Percentiles rank a stretch among this genome's conserved stretches.
These are phyloP conservation scores for Galerucella pusilla DNA, from an alignment of 2,888 invertebrate species.

Conservation along the genomic window DNA sequence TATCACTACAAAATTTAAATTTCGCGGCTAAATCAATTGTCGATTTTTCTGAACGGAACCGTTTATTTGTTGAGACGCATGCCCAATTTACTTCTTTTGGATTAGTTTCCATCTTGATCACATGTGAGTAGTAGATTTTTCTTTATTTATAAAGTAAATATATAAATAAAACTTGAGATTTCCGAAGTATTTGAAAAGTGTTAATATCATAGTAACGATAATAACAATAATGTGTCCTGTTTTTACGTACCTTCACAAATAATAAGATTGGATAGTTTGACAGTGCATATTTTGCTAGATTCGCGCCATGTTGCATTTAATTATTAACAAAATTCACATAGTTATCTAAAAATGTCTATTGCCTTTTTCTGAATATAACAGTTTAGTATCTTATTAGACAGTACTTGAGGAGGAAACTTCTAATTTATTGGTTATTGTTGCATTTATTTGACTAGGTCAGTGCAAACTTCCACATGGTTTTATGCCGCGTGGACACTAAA, in stretches of 20 bases:
- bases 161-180: constrained; percentile 52
- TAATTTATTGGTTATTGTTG: constrained; percentile 16
- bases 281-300: constrained; percentile 63
- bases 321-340: constrained; percentile 47
- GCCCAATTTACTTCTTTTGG: constrained; percentile 82
- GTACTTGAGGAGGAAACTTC: not conserved
- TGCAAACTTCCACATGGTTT: constrained; percentile 56
- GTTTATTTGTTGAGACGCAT: constrained; percentile 69
- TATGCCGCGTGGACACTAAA: constrained; percentile 59
- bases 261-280: constrained; percentile 57
- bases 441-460: constrained; percentile 36
- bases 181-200: constrained; percentile 21
- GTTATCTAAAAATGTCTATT: constrained; percentile 16
- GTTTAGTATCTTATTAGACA: constrained; percentile 4
- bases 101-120: constrained; percentile 90
- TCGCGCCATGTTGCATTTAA: constrained; percentile 69
- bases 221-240: constrained; percentile 32
- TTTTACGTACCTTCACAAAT: constrained; percentile 40
- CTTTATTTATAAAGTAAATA: constrained; percentile 64
- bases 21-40: constrained; percentile 47
- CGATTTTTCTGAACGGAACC: constrained; percentile 48
- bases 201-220: constrained; percentile 41
- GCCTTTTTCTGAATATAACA: constrained; percentile 4
- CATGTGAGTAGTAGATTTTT: constrained; percentile 83
- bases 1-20: constrained; percentile 41